Evolutionary conservation across 1,140 invertebrate species (phyloP), one percentile per base, ranked within the genome.

Genomic region (Chionoecetes opilio): DNA sequence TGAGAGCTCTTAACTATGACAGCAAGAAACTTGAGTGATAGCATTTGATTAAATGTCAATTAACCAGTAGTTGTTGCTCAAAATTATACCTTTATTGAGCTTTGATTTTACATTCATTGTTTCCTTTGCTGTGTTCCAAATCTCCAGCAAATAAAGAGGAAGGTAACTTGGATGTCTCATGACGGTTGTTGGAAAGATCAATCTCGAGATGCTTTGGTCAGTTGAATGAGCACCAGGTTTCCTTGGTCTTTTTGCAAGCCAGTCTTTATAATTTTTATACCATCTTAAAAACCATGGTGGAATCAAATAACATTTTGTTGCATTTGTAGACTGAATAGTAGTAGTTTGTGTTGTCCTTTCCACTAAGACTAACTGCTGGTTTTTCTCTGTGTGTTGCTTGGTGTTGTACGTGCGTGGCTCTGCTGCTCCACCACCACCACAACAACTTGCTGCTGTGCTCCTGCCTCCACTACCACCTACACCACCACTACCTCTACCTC

Each of bases 371-470:
- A 95, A 95, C 94, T 92, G 94, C 90, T 92, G 82, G 38, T 95
- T 85, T 95, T 87, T 95, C 94, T 95, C 84, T 95, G 90, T 95
- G 94, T 95, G 90, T 95, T 95, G 94, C 94, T 95, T 95, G 94
- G 94, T 95, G 94, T 95, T 95, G 94, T 95, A 84, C 94, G 94
- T 95, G 90, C 89, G 90, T 95, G 94, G 94, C 94, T 95, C 94
- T 82, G 88, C 89, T 91, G 94, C 82, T 92, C 93, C 53, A 95
- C 94, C 82, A 92, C 94, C 41, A 92, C 94, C 38, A 92, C 94
- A 87, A 95, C 94, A 38, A 87, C 82, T 63, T 88, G 90, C 90
- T 86, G 90, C 46, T 85, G 82, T 92, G 31, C 84, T 92, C 38
- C 90, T 87, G 75, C 84, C 82, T 63, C 90, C 75, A 92, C 84